Evolutionary conservation across 2,113 vertebrate genomes (phyloP).

Genomic region (Lathamus discolor): DNA sequence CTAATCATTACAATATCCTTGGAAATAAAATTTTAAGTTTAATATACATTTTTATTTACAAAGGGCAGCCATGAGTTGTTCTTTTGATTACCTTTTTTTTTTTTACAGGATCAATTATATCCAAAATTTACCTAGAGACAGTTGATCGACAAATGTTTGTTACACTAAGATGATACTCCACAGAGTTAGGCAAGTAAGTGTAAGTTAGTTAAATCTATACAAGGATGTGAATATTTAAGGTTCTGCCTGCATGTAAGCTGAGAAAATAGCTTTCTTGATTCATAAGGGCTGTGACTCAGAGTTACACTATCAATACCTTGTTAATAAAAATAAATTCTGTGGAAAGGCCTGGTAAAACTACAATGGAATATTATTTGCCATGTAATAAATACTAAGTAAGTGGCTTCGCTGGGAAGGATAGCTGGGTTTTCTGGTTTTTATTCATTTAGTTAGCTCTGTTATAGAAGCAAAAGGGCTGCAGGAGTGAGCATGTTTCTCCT

Average conservation of each 20-base stretch:
- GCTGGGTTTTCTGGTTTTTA: fast-evolving
- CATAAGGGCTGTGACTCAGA: neutral
- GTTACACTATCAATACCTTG: neutral
- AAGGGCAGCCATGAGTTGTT: fast-evolving
- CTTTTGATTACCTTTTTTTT: neutral
- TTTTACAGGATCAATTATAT: neutral
- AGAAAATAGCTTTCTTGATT: neutral
- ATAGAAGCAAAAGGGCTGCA: neutral
- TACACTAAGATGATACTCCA: neutral
- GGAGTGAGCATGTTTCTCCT: neutral
- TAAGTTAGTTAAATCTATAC: neutral
- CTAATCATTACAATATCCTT: neutral
- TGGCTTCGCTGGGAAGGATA: fast-evolving
- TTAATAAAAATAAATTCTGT: neutral
- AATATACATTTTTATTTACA: neutral
- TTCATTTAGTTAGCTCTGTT: neutral
- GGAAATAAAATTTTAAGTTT: neutral
- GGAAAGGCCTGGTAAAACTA: neutral
- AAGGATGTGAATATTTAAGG: neutral
- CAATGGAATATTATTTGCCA: neutral
- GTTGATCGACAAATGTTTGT: neutral
- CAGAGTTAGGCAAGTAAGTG: neutral
- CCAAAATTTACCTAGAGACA: neutral
- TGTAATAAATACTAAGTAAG: neutral
- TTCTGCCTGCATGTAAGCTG: neutral